Evolutionary conservation across 2,888 invertebrate genomes (phyloP), one percentile per base, ranked within the genome.

Genomic region (Syritta pipiens): DNA sequence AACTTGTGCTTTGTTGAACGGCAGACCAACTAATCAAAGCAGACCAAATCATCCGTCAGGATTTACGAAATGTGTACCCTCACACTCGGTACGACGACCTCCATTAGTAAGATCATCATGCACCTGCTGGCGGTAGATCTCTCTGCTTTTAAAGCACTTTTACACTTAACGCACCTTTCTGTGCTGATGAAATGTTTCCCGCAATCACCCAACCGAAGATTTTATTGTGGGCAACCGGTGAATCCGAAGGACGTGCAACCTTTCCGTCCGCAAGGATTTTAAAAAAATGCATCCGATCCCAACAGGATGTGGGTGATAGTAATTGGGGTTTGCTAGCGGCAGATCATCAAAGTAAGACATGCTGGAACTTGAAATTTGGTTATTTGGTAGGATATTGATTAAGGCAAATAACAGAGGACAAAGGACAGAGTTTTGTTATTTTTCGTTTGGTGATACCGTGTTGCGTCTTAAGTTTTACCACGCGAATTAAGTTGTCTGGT

Each of bases 221-320:
- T 0, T 55, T 69, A 3, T 62, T 48, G 7, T 68, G 53, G 0
- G 60, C 60, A 0, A 49, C 28, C 2, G 48, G 46, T 2, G 42
- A 44, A 6, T 40, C 60, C 0, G 51, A 28, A 0, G 28, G 32
- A 32, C 32, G 20, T 1, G 2, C 37, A 2, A 37, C 24, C 24
- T 10, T 32, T 9, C 35, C 35, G 1, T 37, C 37, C 3, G 3
- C 7, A 12, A 53, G 42, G 5, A 48, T 32, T 4, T 75, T 17
- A 7, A 75, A n/a, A 68, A 12, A 75, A 67, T 26, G 60, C 20
- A 26, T 67, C 59, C 5, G 68, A 51, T 0, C 68, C 75, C 5
- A 68, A 7, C 5, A 68, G 28, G 24, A 76, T 62, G 12, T 76
- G 60, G 32, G 0, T 7, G 22, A n/a, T 7, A 22, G 37, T 22